Percentiles rank a stretch among this genome's conserved stretches.
Conservation (phyloP, 2,888 invertebrate species). For the Himalopsyche japonica region DNA sequence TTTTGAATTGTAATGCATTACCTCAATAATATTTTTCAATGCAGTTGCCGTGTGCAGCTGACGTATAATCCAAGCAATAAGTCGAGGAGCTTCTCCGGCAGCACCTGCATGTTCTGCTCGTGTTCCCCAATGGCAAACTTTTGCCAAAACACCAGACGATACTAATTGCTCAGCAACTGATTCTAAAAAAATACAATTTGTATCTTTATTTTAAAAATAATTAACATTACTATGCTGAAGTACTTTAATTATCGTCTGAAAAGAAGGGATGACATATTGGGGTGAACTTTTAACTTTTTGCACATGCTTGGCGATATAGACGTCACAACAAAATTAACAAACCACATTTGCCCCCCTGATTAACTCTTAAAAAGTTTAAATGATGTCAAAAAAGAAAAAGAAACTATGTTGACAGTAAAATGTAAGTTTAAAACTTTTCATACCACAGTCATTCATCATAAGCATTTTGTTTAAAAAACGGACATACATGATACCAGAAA, state of each 20-base stretch:
- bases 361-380: not conserved
- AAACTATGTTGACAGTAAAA: no score
- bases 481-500: no score
- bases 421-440: no score
- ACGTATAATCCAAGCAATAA: constrained; percentile 78
- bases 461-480: no score
- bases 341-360: not conserved
- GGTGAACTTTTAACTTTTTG: no score
- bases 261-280: no score
- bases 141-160: constrained; percentile 64
- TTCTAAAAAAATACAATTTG: constrained; percentile 62
- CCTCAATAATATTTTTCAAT: constrained; percentile 19
- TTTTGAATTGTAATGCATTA: constrained; percentile 14
- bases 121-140: constrained; percentile 74
- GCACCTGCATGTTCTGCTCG: constrained; percentile 82
- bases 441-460: no score
- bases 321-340: no score
- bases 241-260: no score
- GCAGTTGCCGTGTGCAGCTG: constrained; percentile 47
- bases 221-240: no score
- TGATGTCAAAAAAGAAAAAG: not conserved
- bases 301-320: no score
- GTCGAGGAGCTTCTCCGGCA: constrained; percentile 77
- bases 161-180: constrained; percentile 71
- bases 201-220: no score